Evolutionary conservation across 2,888 invertebrate genomes (phyloP), one percentile per base, ranked within the genome.

Genomic region (Drosophila pseudotalamancana): DNA sequence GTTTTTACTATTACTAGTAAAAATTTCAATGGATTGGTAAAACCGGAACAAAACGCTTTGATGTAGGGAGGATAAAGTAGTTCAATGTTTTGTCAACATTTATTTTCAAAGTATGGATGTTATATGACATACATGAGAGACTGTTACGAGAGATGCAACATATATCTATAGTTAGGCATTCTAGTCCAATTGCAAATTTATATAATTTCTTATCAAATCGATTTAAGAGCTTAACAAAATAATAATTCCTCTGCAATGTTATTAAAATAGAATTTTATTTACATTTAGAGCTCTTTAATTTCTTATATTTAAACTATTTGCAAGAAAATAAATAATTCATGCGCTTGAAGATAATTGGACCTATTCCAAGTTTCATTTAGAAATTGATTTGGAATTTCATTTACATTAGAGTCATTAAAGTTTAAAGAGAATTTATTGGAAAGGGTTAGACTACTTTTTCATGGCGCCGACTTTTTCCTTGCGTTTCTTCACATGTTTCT

Each of bases 401-500:
- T 49, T 56, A 53, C 50, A 40, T 42, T 32, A 6, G 21, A 31
- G 50, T 32, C 42, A 21, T 32, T 40, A 14, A 9, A 2, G 11
- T 25, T 19, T n/a, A n/a, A 23, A 9, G 16, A 19, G 27, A 37
- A 18, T 9, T 0, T 25, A 31, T 35, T 8, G 8, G 12, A 1
- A 5, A 1, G 2, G 9, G 9, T 9, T 48, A 2, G 0, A 11
- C n/a, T 89, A 89, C 37, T 92, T 92, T 56, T 92, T 93, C 2
- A 71, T 51, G 9, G 51, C 78, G 4, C 90, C 88, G 12, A 93
- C 65, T 89, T 95, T 96, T 88, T 97, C 97, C 88, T 96, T 95
- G 72, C 96, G 93, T 88, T 98, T 99, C 89, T 99, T 99, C 0
- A 98, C 91, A 90, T 98, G 97, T 90, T 99, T 99, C 83, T 97